A percentile compares a stretch with the other conserved stretches of the same genome.
phyloP scores from a whole-genome alignment of 2,113 vertebrate species.

The Melospiza georgiana region DNA sequence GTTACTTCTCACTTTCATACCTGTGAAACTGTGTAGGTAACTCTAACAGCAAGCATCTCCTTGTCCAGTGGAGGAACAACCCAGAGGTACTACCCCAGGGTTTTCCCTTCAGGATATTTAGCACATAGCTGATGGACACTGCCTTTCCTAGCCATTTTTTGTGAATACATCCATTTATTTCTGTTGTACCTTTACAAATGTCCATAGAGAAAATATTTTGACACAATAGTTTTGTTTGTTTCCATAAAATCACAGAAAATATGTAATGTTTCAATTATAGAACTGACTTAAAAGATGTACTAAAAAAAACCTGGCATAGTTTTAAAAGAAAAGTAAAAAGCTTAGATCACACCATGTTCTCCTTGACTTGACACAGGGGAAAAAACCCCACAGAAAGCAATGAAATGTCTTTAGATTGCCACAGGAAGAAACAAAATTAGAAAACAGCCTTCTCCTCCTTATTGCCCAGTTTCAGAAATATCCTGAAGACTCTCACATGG shows the following conservation, averaged over 20 bases:
- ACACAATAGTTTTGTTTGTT: neutral
- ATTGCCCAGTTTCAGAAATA: neutral
- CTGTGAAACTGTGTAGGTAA: neutral
- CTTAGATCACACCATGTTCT: neutral
- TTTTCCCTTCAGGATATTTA: neutral
- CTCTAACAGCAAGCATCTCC: neutral
- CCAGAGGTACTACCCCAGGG: neutral
- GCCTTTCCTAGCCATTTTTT: neutral
- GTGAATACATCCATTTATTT: neutral
- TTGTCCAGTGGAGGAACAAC: neutral
- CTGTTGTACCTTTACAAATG: neutral
- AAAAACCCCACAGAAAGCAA: neutral
- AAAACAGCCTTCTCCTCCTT: neutral
- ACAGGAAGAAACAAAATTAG: neutral
- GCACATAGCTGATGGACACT: neutral
- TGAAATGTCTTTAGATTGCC: neutral
- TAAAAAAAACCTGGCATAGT: neutral
- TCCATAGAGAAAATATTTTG: neutral
- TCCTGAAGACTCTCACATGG: neutral
- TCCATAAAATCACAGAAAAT: neutral
- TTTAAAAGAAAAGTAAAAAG: neutral
- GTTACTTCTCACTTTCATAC: neutral
- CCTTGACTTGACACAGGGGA: neutral
- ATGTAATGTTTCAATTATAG: neutral
- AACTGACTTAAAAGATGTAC: neutral